phyloP scores from a whole-genome alignment of 2,113 vertebrate genomes.

The Campylomormyrus tamandua region DNA sequence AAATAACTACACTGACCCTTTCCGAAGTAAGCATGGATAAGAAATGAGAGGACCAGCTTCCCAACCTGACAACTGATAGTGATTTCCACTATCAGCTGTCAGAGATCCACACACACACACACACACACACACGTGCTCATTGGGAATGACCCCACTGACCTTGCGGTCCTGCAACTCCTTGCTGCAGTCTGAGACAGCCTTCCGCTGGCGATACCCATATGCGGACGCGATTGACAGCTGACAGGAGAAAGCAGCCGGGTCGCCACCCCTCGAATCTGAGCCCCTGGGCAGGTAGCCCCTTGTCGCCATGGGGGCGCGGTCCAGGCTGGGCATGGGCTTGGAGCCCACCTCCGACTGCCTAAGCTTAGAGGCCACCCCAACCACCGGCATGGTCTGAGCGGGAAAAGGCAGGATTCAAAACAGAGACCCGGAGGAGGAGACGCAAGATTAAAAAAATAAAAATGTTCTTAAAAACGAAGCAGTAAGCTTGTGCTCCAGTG shows the following conservation, averaged over 20 bases:
- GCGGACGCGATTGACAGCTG: slow-evolving; percentile 74
- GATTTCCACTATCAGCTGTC: neutral
- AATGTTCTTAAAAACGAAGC: slow-evolving; percentile 15
- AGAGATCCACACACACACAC: neutral
- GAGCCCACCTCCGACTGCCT: slow-evolving; percentile 76
- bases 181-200: slow-evolving; percentile 51
- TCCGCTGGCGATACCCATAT: slow-evolving; percentile 68
- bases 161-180: slow-evolving; percentile 81
- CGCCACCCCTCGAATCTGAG: slow-evolving; percentile 61
- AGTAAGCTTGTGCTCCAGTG: slow-evolving; percentile 22
- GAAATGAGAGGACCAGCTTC: neutral
- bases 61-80: neutral
- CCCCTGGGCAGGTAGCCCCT: slow-evolving; percentile 59
- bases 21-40: neutral
- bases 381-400: slow-evolving; percentile 76
- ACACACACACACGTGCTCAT: neutral
- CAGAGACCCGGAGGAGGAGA: neutral
- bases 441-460: neutral
- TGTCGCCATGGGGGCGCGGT: slow-evolving; percentile 54
- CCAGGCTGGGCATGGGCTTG: slow-evolving; percentile 77
- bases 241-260: slow-evolving; percentile 63
- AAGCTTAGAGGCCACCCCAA: slow-evolving; percentile 89
- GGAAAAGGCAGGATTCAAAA: slow-evolving; percentile 2
- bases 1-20: neutral
- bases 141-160: slow-evolving; percentile 76